Evolutionary conservation across 2,113 vertebrate species (phyloP), one percentile per base, ranked within the genome.

Genomic region (Acanthochromis polyacanthus): DNA sequence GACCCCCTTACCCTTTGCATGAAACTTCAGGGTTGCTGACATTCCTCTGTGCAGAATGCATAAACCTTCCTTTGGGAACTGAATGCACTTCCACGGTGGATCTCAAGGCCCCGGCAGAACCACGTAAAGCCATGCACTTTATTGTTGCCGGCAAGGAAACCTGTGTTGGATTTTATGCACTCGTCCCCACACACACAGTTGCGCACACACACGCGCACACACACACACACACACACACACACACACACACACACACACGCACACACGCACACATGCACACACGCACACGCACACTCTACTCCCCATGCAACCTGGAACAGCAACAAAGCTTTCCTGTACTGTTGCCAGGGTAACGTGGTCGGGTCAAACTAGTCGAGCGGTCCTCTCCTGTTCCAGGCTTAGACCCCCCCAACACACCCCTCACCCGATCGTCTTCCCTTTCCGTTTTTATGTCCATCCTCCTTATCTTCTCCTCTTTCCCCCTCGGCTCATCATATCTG

Each of bases 271-370:
- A 62, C 15, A 45, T n/a, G n/a, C n/a, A n/a, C 48, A 50, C 19
- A 60, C 55, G 55, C 28, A 12, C 58, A 64, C 38, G 57, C 81
- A 74, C 10, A 40, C 53, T 74, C 22, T 43, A 19, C 71, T 81
- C 75, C 82, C 56, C 70, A 60, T 85, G 82, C 75, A 82, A 84
- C 76, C 81, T 87, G 86, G 88, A 90, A 86, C 58, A 56, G 80
- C 83, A 91, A 90, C 86, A 89, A 85, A 89, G 87, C 80, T 81
- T 86, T 77, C 58, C 81, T 66, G 3, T 75, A 60, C 89, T 88
- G 89, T 93, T 92, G 88, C 92, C 85, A 88, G 84, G 85, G 93
- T 84, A 91, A 93, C 89, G 1, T 78, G 74, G 82, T 80, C 38
- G 66, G 88, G 92, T 93, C 90, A 91, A 79, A 85, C 81, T 78